Conservation (phyloP, 2,113 vertebrate genomes). For the Gasterosteus nipponicus region DNA sequence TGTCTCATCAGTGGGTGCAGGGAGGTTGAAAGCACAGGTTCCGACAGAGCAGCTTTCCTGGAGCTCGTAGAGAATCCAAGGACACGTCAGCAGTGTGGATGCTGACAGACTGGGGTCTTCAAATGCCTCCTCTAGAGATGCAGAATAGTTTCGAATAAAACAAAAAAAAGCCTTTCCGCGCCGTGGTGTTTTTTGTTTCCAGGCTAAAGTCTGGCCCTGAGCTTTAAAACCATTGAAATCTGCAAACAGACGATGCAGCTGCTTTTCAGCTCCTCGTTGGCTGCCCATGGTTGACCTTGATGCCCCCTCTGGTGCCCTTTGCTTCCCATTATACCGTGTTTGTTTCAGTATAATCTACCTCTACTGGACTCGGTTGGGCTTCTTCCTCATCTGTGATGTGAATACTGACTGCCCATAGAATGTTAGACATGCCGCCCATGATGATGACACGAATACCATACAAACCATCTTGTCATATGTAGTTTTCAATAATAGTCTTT, state of each 20-base stretch:
- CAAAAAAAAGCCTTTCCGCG: conserved; percentile 13
- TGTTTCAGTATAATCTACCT: conserved; percentile 3
- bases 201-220: conserved; percentile 41
- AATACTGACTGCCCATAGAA: not conserved
- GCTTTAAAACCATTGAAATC: conserved; percentile 35
- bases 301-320: conserved; percentile 45
- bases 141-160: conserved; percentile 26
- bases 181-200: conserved; percentile 43
- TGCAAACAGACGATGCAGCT: conserved; percentile 29
- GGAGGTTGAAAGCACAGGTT: conserved; percentile 21
- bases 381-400: conserved; percentile 1
- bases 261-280: conserved; percentile 49
- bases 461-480: not conserved
- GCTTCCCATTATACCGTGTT: not conserved
- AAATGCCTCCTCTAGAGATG: conserved; percentile 6
- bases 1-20: not conserved
- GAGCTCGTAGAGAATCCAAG: conserved; percentile 20
- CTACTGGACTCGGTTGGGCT: not conserved
- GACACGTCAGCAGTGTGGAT: conserved; percentile 8
- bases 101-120: conserved; percentile 6
- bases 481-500: not conserved
- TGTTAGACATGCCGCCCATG: not conserved
- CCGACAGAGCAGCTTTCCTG: conserved; percentile 1
- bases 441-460: not conserved
- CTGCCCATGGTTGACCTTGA: conserved; percentile 63